Base-by-base conservation (phyloP, 2,797 vertebrate genomes). In the Eulemur albifrons region DNA sequence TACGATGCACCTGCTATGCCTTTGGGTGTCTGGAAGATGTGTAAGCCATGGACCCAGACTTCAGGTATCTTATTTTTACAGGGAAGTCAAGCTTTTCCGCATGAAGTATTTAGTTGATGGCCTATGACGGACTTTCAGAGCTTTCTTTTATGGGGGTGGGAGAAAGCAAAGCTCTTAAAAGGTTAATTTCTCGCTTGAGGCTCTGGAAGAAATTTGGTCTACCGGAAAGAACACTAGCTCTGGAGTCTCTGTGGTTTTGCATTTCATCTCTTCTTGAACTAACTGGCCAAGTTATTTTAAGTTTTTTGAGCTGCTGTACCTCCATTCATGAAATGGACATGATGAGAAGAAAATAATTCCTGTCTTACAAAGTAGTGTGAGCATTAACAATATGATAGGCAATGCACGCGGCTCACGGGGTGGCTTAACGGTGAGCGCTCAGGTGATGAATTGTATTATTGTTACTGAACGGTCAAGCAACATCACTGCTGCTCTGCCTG, bases 101-200 rank as follows among this genome's bases (percentile, higher is more conserved):
- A 2, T 40, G 45, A 75, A 77, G 59, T 63, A 72, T 88, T 88
- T 93, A 83, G 65, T 17, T 40, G 57, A 70, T 79, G n/a, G n/a
- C 40, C 63, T 72, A 45, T 35, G 82, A 90, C 2, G 50, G 79
- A 59, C 50, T 65, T 84, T 90, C 67, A 52, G 5, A 43, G 57
- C 21, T 73, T 90, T 85, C 73, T 77, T 70, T 90, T 54, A 57
- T 23, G 32, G 38, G 27, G 17, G 23, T n/a, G 38, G 88, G 35
- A 97, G 82, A 76, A 94, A 87, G 21, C 38, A 45, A 73, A 93
- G 30, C 52, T 92, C 38, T 48, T 63, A 45, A 59, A 50, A 90
- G 80, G 45, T 17, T 75, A 73, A 65, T 73, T 85, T 97, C 82
- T 48, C 54, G n/a, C 59, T 82, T 76, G 54, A 88, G 52, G 43